A percentile compares a stretch with the other conserved stretches of the same genome.
Conservation (phyloP, 2,888 invertebrate species). For the Ichneumon xanthorius region DNA sequence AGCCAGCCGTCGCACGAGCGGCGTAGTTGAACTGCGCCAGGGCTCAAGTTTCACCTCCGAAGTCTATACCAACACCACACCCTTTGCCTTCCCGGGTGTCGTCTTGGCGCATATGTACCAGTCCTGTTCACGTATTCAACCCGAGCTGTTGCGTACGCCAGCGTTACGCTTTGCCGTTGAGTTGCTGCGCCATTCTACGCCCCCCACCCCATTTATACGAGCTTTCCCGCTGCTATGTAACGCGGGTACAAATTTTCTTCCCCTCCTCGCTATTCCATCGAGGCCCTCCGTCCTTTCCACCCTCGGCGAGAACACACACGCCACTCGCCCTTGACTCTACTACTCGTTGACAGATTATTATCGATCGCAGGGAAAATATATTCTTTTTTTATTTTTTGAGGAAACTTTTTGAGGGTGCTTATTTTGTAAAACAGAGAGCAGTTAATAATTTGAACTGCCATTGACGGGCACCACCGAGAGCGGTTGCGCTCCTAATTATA, state of each 20-base stretch:
- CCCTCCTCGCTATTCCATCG: constrained; percentile 36
- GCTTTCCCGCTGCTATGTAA: constrained; percentile 74
- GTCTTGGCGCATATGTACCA: constrained; percentile 51
- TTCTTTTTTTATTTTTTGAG: neutral
- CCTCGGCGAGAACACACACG: constrained; percentile 42
- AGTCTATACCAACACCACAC: constrained; percentile 9
- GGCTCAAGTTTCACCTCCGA: neutral
- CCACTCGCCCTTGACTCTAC: constrained; percentile 48
- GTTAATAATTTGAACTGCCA: neutral
- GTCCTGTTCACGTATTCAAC: constrained; percentile 62
- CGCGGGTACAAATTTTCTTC: constrained; percentile 66
- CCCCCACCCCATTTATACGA: constrained; percentile 66
- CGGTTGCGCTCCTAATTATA: neutral
- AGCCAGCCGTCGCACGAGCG: neutral
- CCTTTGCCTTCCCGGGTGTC: constrained; percentile 17
- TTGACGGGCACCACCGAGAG: neutral
- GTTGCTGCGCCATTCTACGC: constrained; percentile 56
- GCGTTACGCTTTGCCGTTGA: constrained; percentile 54
- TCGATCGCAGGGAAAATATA: constrained; percentile 35
- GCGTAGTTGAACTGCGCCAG: neutral
- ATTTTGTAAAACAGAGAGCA: neutral
- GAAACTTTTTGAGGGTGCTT: neutral
- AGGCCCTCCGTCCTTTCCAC: constrained; percentile 37
- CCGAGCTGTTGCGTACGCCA: constrained; percentile 55
- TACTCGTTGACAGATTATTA: constrained; percentile 59